Evolutionary conservation across 2,888 invertebrate species (phyloP), one percentile per base, ranked within the genome.

Genomic region (Mechanitis mazaeus): DNA sequence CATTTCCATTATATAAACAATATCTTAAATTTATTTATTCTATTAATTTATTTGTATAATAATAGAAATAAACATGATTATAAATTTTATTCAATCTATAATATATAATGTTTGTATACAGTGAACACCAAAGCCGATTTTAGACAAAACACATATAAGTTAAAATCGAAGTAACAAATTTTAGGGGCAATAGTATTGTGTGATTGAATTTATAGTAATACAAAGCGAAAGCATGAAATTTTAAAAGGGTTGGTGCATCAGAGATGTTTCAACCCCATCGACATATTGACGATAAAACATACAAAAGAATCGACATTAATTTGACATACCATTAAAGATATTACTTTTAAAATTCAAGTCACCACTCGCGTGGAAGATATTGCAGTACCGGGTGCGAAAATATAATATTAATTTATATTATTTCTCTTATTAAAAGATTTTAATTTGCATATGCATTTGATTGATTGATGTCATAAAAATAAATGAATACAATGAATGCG

Each of bases 291-390:
- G 78, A 87, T 87, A 83, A 69, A 70, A 72, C 67, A 65, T 72
- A 88, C 84, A 87, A 88, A 82, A 73, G 84, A 74, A 79, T 80
- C 79, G 84, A 88, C 85, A 84, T 85, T 87, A 88, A 89, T 87
- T 87, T 86, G 89, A 88, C 88, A 80, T 86, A 84, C 84, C 85
- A 87, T 89, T 88, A 87, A 87, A 85, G 85, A 84, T 85, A 87
- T 89, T 83, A 80, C 86, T 83, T 84, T 80, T 79, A 81, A 82
- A 84, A 84, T 84, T 75, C 76, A 75, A 75, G 73, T 73, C 73
- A 79, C 75, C 76, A 75, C 74, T 82, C 85, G 78, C 63, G 86
- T 72, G 82, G 82, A 87, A 89, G 86, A 85, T 84, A 84, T 84
- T 75, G 74, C 75, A 71, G 72, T 80, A 82, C 70, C 72, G 73